Evolutionary conservation across 2,888 invertebrate genomes (phyloP).

Genomic region (Exephanes ischioxanthus): DNA sequence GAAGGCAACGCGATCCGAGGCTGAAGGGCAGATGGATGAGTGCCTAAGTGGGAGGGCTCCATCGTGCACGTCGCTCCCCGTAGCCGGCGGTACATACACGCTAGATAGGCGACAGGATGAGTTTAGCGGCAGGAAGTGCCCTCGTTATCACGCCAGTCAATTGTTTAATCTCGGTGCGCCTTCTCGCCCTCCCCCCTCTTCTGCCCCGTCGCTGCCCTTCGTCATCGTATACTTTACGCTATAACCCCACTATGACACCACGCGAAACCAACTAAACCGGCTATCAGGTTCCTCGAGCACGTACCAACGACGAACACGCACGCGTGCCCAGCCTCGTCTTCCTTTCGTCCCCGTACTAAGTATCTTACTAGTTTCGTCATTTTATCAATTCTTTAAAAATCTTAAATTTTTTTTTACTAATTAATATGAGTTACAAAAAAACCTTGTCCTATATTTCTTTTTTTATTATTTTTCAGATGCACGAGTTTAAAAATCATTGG

Average conservation of each 20-base stretch:
- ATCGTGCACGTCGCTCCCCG: neutral
- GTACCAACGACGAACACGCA: slow-evolving; percentile 60
- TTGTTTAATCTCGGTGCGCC: slow-evolving; percentile 81
- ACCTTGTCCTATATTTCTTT: neutral
- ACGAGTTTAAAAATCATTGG: neutral
- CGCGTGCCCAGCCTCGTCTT: slow-evolving; percentile 24
- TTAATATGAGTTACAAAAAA: neutral
- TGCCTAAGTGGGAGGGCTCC: slow-evolving; percentile 67
- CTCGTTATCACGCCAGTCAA: slow-evolving; percentile 84
- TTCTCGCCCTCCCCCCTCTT: slow-evolving; percentile 66
- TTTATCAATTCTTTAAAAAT: neutral
- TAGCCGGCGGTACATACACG: neutral
- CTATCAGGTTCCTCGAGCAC: slow-evolving; percentile 75
- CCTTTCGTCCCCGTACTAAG: neutral
- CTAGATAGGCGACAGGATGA: slow-evolving; percentile 76
- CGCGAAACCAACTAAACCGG: slow-evolving; percentile 74
- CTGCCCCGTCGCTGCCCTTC: slow-evolving; percentile 23
- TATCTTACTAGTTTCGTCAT: neutral
- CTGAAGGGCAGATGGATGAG: slow-evolving; percentile 75
- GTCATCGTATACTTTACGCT: slow-evolving; percentile 62
- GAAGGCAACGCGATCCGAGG: slow-evolving; percentile 34
- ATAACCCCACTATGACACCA: slow-evolving; percentile 69
- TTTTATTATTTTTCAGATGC: neutral
- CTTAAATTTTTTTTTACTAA: neutral
- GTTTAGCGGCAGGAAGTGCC: slow-evolving; percentile 83